Base-by-base conservation (phyloP, 2,113 vertebrate genomes). In the Garra rufa region DNA sequence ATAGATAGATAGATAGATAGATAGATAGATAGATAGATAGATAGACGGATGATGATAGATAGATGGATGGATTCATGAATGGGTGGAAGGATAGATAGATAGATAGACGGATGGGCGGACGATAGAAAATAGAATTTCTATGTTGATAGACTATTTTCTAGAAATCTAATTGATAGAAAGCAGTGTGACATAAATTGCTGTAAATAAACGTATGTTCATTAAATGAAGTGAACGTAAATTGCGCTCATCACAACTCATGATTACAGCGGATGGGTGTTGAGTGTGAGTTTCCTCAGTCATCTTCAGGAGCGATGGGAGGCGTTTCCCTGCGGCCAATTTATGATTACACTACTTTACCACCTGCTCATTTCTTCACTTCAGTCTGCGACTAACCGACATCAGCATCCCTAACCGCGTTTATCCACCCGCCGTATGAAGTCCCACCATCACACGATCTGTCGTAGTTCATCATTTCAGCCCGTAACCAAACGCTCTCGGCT, bases 321-420 rank as follows among this genome's bases (percentile, higher is more conserved):
- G n/a, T 26, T 44, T 74, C 41, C 43, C 43, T 46, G 7, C 14
- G n/a, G n/a, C 46, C 26, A 50, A 0, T 52, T 52, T 52, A 52
- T 52, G 73, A 52, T 76, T 76, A 26, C 4, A 52, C 73, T 76
- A 26, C 26, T 76, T 76, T 19, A 34, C 26, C 73, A 76, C 46
- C 24, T 34, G 46, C 63, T 67, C n/a, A 1, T 59, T 38, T 67
- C 17, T 67, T 15, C 30, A 67, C 63, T 30, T 28, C 43, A 28
- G 41, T 17, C 41, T 74, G 41, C 26, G 43, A 74, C 71, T 74
- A 46, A 50, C 46, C n/a, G 71, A 74, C 46, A 48, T 46, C n/a
- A 44, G 21, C 28, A 17, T 76, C 48, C n/a, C 48, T 15, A 21
- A 30, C 52, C 48, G 24, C 10, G 52, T 55, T 57, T 55, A 57